Conservation (phyloP, 35 echinoderm and acorn worm species). For the Nesometra sesokonis region DNA sequence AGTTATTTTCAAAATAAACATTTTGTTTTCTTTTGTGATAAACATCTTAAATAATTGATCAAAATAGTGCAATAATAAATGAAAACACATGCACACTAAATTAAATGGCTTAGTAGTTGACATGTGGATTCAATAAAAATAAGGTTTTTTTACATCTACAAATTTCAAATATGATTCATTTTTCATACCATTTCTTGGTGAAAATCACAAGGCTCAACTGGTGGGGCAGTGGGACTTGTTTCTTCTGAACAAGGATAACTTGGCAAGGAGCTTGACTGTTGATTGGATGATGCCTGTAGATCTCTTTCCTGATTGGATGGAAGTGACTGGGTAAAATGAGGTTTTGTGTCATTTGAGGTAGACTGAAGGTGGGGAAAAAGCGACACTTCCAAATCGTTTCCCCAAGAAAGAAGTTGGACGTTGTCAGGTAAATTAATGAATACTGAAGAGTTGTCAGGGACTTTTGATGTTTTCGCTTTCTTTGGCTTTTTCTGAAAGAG, state of each 20-base stretch:
- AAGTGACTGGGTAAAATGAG: neutral
- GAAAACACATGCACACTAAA: too few species aligned
- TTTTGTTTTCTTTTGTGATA: too few species aligned
- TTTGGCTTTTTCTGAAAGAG: neutral
- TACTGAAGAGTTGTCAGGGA: neutral
- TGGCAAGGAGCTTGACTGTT: neutral
- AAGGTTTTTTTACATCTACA: too few species aligned
- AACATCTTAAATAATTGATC: too few species aligned
- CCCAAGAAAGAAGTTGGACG: neutral
- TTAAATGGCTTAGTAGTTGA: too few species aligned
- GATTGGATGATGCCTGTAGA: neutral
- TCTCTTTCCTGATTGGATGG: neutral
- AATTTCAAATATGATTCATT: neutral
- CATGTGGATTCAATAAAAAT: neutral
- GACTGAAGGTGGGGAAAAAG: neutral
- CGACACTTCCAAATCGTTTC: neutral
- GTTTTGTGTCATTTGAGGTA: neutral
- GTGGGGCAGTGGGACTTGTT: conserved; percentile 2
- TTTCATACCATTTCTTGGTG: neutral
- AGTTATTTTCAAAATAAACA: too few species aligned
- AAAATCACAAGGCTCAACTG: conserved; percentile 33
- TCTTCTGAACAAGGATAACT: neutral
- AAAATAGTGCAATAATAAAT: too few species aligned
- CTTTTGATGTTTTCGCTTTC: neutral
- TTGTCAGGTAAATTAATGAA: neutral